These are phyloP conservation scores for Neosalanx taihuensis DNA, from an alignment of 2,797 vertebrate genomes.

Conservation along the genomic window DNA sequence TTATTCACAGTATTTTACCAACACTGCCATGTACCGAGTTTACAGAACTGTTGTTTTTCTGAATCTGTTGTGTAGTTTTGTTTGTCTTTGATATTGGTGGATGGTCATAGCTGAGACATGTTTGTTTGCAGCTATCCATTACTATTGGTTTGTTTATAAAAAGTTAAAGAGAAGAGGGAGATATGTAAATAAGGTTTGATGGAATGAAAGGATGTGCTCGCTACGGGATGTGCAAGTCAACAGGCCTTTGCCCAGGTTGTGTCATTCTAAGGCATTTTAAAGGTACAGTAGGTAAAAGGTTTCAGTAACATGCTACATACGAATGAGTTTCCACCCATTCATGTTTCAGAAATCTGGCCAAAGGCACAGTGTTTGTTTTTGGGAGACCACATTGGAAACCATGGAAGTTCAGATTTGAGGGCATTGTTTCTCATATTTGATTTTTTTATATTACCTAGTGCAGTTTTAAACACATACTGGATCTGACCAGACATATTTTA, in stretches of 20 bases:
- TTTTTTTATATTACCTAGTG: no score
- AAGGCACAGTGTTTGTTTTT: no score
- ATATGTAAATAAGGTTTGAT: constrained; percentile 12
- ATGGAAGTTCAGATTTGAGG: constrained; percentile 17
- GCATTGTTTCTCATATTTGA: constrained; percentile 24
- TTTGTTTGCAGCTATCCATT: not conserved
- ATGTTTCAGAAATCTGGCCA: no score
- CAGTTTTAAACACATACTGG: constrained; percentile 10
- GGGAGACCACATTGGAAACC: constrained; percentile 1
- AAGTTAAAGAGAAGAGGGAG: constrained; percentile 13
- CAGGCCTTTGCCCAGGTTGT: no score
- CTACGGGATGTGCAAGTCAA: not conserved
- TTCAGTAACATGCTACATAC: no score
- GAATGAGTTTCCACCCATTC: no score
- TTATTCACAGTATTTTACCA: not conserved
- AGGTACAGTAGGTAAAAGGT: no score
- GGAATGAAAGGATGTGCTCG: constrained; percentile 24
- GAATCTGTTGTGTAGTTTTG: not conserved
- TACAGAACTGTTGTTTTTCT: not conserved
- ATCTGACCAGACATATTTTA: not conserved
- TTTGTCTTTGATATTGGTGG: not conserved
- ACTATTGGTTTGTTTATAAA: constrained; percentile 30
- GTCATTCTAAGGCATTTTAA: no score
- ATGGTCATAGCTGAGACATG: not conserved
- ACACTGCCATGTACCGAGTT: not conserved